phyloP scores from a whole-genome alignment of 2,888 invertebrate genomes.

The Spodoptera picta region DNA sequence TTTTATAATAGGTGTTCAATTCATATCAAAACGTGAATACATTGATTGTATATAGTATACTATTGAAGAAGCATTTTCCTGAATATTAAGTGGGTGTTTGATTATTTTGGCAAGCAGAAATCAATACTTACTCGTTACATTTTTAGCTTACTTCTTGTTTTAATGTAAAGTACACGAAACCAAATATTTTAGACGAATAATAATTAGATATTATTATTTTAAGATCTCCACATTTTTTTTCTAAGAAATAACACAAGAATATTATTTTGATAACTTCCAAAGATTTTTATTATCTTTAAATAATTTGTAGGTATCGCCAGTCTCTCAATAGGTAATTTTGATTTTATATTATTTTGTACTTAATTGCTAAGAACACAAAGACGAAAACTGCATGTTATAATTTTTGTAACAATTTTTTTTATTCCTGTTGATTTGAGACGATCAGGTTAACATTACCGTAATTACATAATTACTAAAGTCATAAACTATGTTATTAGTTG shows the following conservation, averaged over 20 bases:
- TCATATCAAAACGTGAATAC: constrained; percentile 59
- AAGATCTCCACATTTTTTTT: no score
- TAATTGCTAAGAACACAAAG: constrained; percentile 35
- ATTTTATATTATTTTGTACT: constrained; percentile 44
- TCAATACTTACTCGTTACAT: constrained; percentile 23
- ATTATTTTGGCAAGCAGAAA: constrained; percentile 14
- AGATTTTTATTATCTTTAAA: neutral
- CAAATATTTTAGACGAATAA: constrained; percentile 11
- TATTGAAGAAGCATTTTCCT: constrained; percentile 43
- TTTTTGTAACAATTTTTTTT: constrained; percentile 5
- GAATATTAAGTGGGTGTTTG: constrained; percentile 11
- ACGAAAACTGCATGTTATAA: constrained; percentile 4
- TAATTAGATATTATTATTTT: no score
- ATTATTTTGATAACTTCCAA: neutral
- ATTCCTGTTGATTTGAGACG: neutral
- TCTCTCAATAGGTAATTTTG: neutral
- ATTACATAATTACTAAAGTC: constrained; percentile 13
- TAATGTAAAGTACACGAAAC: constrained; percentile 32
- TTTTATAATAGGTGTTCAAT: constrained; percentile 58
- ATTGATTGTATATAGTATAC: constrained; percentile 50
- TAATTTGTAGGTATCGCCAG: no score
- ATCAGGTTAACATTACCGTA: constrained; percentile 8
- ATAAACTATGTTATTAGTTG: constrained; percentile 42
- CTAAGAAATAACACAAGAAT: no score
- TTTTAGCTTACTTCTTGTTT: constrained; percentile 4